A percentile compares a stretch with the other conserved stretches of the same genome.
These are phyloP conservation scores for Drosophila nigrodunni DNA, from an alignment of 1,140 invertebrate genomes.

Conservation along the genomic window DNA sequence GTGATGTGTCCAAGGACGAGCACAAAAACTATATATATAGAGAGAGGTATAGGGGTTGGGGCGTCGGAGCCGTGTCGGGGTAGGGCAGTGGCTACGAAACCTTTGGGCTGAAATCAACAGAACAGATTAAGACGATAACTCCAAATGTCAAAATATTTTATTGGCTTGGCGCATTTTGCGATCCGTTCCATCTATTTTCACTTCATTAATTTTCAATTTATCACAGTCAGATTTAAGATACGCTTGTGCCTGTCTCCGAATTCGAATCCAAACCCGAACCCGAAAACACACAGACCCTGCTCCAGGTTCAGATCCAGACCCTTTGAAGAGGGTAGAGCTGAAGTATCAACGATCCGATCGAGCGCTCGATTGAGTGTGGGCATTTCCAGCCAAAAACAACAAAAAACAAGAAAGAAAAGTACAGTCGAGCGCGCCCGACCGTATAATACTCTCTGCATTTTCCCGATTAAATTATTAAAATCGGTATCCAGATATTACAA, in stretches of 20 bases:
- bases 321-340: slow-evolving; percentile 71
- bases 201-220: slow-evolving; percentile 85
- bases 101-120: slow-evolving; percentile 74
- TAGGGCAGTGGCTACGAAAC: slow-evolving; percentile 27
- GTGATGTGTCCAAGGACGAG: slow-evolving; percentile 54
- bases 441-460: too few relatives aligned
- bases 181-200: slow-evolving; percentile 85
- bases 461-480: too few relatives aligned
- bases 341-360: slow-evolving; percentile 73
- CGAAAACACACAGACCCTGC: slow-evolving; percentile 13
- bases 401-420: too few relatives aligned
- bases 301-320: slow-evolving; percentile 4
- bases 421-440: too few relatives aligned
- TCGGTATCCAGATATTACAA: too few relatives aligned
- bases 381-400: slow-evolving; percentile 25
- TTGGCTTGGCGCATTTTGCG: slow-evolving; percentile 84
- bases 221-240: slow-evolving; percentile 84
- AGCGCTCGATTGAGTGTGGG: slow-evolving; percentile 45
- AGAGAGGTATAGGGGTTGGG: slow-evolving; percentile 10
- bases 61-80: slow-evolving; percentile 1
- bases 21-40: neutral
- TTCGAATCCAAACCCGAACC: neutral
- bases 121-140: slow-evolving; percentile 85
- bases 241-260: slow-evolving; percentile 19
- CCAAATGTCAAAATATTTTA: slow-evolving; percentile 85